Evolutionary conservation across 1,140 invertebrate species (phyloP).

Genomic region (Linepithema humile): DNA sequence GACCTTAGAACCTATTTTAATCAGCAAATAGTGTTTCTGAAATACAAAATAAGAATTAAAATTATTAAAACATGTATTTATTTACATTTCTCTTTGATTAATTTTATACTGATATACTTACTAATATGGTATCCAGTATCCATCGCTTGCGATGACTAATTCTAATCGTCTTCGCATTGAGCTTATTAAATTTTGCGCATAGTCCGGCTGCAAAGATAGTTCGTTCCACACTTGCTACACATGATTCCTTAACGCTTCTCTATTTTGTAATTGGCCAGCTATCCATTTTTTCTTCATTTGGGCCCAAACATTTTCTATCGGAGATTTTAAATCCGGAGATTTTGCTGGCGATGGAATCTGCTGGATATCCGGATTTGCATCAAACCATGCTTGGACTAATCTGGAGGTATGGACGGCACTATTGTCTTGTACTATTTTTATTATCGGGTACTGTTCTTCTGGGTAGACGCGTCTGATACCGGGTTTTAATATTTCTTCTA

Average conservation of each 20-base stretch:
- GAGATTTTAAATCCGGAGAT: slow-evolving; percentile 74
- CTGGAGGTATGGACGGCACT: slow-evolving; percentile 30
- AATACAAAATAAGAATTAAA: no score
- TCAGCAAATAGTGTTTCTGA: no score
- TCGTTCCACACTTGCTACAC: neutral
- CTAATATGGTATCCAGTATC: no score
- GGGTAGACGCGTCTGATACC: no score
- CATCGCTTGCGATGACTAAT: neutral
- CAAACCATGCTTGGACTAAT: slow-evolving; percentile 45
- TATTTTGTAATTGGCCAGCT: neutral
- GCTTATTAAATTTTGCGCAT: neutral
- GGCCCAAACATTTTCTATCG: slow-evolving; percentile 74
- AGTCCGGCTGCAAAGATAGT: neutral
- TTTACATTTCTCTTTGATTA: no score
- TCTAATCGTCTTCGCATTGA: neutral
- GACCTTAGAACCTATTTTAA: no score
- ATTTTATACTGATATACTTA: no score
- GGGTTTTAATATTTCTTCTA: no score
- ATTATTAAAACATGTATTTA: no score
- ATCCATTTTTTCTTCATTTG: slow-evolving; percentile 24
- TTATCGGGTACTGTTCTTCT: no score
- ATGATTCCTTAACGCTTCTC: neutral
- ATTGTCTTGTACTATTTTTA: no score
- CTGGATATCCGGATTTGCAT: slow-evolving; percentile 29
- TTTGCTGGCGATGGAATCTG: slow-evolving; percentile 64